Evolutionary conservation across 2,888 invertebrate species (phyloP), one percentile per base, ranked within the genome.

Genomic region (Conchocele bisecta): DNA sequence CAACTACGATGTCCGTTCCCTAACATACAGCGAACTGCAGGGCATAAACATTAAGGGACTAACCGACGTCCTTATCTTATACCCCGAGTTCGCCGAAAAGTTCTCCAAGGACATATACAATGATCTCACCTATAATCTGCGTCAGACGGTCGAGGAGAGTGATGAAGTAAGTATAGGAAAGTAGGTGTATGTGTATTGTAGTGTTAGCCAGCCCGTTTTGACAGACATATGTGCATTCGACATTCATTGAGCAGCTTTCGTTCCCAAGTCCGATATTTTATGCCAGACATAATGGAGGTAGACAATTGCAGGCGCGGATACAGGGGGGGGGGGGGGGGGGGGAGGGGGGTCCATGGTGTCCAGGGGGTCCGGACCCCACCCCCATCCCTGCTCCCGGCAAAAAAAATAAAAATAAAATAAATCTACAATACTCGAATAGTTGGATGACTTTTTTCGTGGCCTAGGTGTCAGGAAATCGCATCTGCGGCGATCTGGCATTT

Each of bases 21-120:
- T 98, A 59, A 98, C 98, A 44, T 98, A 98, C 92, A 98, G 98
- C 91, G 98, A 98, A 92, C 93, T 98, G 68, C 98, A 98, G 92
- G 97, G 97, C 92, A 95, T 98, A 81, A 95, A 96, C 92, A 96
- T 97, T 93, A 78, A 95, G 94, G 75, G 98, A 1, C 93, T 98
- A 53, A 95, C 96, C 15, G 97, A 97, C 83, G 97, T 96, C 0
- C 93, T 98, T 17, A 93, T 96, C 2, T 92, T 98, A 0, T 98
- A 98, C 91, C 97, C 98, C 0, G 98, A 98, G 90, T 98, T 97
- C 90, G 97, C 97, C 86, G 96, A 97, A 88, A 96, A 97, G 90
- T 98, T 98, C 91, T 95, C 96, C 53, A 94, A 97, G 84, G 98
- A 98, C 90, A 97, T 98, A 83, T 96, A 97, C 86, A 97, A 98